Conservation (phyloP, 2,113 vertebrate genomes). For the Oreochromis tanganicae region DNA sequence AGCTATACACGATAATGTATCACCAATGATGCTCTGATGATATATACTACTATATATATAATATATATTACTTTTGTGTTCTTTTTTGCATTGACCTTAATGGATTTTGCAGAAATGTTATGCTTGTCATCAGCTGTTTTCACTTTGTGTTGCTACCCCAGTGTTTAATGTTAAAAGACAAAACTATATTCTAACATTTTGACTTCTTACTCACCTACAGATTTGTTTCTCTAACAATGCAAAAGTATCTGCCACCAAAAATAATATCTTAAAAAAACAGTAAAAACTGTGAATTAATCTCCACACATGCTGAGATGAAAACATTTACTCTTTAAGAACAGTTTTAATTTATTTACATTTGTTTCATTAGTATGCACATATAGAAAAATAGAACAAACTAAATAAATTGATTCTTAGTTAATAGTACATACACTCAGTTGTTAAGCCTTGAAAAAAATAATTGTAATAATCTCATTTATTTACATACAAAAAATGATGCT, state of each 20-base stretch:
- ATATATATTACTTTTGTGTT: background rate
- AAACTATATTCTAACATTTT: fast-evolving
- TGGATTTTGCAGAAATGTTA: background rate
- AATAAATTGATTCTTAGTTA: fast-evolving
- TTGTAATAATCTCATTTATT: fast-evolving
- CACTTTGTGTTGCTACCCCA: background rate
- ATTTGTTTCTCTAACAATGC: background rate
- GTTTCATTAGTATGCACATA: fast-evolving
- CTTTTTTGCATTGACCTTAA: background rate
- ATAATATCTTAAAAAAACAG: fast-evolving
- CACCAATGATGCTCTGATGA: fast-evolving
- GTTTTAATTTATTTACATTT: background rate
- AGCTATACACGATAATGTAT: fast-evolving
- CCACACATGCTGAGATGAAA: background rate
- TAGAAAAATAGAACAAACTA: background rate
- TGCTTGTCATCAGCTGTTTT: background rate
- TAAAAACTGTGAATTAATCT: background rate
- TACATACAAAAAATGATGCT: fast-evolving
- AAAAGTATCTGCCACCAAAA: background rate
- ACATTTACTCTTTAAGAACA: background rate
- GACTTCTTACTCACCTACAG: background rate
- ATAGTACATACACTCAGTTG: fast-evolving
- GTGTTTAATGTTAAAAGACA: background rate
- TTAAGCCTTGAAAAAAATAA: background rate
- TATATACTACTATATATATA: background rate